These are phyloP conservation scores for Muraenolepis orangiensis DNA, from an alignment of 2,797 vertebrate genomes.

Conservation along the genomic window DNA sequence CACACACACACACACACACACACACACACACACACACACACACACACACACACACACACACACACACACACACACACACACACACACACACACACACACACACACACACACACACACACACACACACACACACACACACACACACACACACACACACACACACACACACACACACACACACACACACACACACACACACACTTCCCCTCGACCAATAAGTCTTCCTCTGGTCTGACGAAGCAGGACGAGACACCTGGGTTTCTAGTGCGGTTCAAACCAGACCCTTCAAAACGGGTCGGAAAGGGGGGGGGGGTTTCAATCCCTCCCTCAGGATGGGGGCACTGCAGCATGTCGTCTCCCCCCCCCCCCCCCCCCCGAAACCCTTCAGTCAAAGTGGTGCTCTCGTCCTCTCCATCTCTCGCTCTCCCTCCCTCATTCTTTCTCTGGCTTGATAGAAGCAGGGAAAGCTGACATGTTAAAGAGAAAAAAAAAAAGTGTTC, in stretches of 20 bases:
- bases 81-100: too few relatives aligned
- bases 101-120: too few relatives aligned
- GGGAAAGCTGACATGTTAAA: slow-evolving; percentile 58
- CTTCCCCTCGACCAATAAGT: neutral
- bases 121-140: too few relatives aligned
- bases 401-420: neutral
- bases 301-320: too few relatives aligned
- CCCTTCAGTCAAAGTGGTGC: slow-evolving; percentile 29
- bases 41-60: too few relatives aligned
- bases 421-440: neutral
- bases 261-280: neutral
- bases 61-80: too few relatives aligned
- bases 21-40: too few relatives aligned
- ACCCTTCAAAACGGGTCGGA: neutral
- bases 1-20: too few relatives aligned
- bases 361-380: too few relatives aligned
- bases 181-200: too few relatives aligned
- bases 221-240: neutral
- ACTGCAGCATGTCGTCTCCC: slow-evolving; percentile 32
- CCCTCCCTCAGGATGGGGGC: slow-evolving; percentile 35
- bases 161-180: too few relatives aligned
- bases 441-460: slow-evolving; percentile 39
- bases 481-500: slow-evolving; percentile 53
- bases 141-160: too few relatives aligned
- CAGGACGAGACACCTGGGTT: slow-evolving; percentile 40